Evolutionary conservation across 2,888 invertebrate species (phyloP).

Genomic region (Lithophane socia): DNA sequence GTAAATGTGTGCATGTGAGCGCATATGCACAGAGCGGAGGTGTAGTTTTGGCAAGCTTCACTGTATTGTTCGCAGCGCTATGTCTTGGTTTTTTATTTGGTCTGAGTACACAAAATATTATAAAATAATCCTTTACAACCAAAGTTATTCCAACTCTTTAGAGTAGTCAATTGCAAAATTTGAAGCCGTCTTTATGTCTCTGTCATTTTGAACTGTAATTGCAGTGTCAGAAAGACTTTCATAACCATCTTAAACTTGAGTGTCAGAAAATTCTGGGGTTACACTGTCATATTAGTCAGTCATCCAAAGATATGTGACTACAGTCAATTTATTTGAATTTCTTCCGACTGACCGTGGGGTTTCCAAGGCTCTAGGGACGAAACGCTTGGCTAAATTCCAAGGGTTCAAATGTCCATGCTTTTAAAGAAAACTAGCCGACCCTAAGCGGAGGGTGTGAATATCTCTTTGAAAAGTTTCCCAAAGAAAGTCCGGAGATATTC

Average conservation of each 20-base stretch:
- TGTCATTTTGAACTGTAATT: too few species aligned
- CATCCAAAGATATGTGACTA: slow-evolving; percentile 66
- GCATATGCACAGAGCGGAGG: too few species aligned
- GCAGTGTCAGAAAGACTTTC: too few species aligned
- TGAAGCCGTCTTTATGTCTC: not conserved
- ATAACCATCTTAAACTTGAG: too few species aligned
- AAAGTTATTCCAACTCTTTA: not conserved
- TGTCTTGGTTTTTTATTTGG: too few species aligned
- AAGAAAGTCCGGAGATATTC: slow-evolving; percentile 64
- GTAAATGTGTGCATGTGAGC: too few species aligned
- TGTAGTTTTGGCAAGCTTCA: too few species aligned
- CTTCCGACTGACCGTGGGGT: slow-evolving; percentile 82
- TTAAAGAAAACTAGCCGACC: slow-evolving; percentile 86
- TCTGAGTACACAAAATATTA: too few species aligned
- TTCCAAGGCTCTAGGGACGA: slow-evolving; percentile 79
- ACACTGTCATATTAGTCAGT: slow-evolving; percentile 35
- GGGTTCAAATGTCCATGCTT: slow-evolving; percentile 85
- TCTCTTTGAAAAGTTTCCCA: slow-evolving; percentile 78
- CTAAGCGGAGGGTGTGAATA: slow-evolving; percentile 83
- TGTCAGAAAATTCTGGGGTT: not conserved
- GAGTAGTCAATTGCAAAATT: not conserved
- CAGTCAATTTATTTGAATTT: slow-evolving; percentile 82
- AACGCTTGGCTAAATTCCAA: slow-evolving; percentile 87
- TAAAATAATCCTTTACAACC: not conserved
- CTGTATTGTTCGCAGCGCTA: too few species aligned